phyloP scores from a whole-genome alignment of 37 sponge, comb jelly and placozoan genomes.

The Crambe crambe region DNA sequence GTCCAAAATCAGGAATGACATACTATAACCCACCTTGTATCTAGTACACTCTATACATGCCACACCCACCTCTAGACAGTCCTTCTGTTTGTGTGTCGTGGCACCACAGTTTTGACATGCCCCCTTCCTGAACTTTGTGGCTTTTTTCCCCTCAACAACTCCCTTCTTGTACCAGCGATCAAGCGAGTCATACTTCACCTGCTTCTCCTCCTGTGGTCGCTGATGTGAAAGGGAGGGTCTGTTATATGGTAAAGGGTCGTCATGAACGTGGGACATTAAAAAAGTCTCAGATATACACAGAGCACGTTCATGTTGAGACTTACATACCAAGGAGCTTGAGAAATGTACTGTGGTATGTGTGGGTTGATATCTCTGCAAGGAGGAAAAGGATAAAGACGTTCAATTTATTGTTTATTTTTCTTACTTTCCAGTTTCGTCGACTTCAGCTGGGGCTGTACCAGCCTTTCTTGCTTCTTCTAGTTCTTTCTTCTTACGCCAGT shows the following conservation, averaged over 20 bases:
- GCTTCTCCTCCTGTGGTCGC: conserved; percentile 83
- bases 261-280: no score
- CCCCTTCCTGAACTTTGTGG: conserved; percentile 90
- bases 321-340: conserved; percentile 97
- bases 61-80: conserved; percentile 82
- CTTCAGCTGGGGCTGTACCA: conserved; percentile 98
- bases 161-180: conserved; percentile 86
- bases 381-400: neutral
- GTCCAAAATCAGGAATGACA: no score
- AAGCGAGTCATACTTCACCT: conserved; percentile 37
- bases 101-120: conserved; percentile 99
- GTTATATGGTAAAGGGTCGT: no score
- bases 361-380: conserved; percentile 97
- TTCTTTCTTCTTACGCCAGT: conserved; percentile 97
- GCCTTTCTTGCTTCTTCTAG: conserved; percentile 98
- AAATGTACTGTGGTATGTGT: conserved; percentile 98
- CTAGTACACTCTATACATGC: no score
- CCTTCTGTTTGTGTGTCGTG: conserved; percentile 97
- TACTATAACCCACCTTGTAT: no score
- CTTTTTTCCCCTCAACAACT: conserved; percentile 40
- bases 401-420: conserved; percentile 1
- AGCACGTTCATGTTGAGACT: conserved; percentile 65
- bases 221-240: conserved; percentile 92
- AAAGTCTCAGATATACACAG: no score
- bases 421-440: conserved; percentile 95